phyloP scores from a whole-genome alignment of 2,888 invertebrate species.

The Drosophila ustulata region DNA sequence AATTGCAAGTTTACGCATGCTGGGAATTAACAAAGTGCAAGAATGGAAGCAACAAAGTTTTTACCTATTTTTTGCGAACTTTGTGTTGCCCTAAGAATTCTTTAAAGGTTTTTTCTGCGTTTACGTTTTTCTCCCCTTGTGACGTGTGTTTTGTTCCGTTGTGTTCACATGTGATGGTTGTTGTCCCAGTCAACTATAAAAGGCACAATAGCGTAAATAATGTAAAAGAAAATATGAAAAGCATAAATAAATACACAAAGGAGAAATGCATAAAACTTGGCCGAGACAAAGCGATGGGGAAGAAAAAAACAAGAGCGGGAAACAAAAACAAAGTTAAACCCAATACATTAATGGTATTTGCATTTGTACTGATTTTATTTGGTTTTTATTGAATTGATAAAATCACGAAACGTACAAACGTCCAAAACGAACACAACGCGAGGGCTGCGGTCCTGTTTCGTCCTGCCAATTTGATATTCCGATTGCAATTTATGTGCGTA shows the following conservation, averaged over 20 bases:
- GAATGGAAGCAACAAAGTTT: background rate
- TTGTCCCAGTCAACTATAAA: slow-evolving; percentile 69
- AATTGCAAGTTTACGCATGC: background rate
- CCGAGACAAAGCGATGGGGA: slow-evolving; percentile 10
- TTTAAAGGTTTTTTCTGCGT: slow-evolving; percentile 30
- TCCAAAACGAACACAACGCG: slow-evolving; percentile 31
- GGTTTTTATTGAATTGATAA: slow-evolving; percentile 84
- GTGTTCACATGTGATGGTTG: slow-evolving; percentile 33
- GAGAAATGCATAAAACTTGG: slow-evolving; percentile 56
- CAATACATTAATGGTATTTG: slow-evolving; percentile 83
- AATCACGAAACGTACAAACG: slow-evolving; percentile 66
- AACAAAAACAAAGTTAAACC: slow-evolving; percentile 77
- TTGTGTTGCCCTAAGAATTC: background rate
- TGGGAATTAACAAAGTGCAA: background rate
- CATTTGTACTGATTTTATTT: slow-evolving; percentile 83
- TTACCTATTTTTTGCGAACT: slow-evolving; percentile 7
- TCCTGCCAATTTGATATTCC: slow-evolving; percentile 76
- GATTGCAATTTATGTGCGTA: slow-evolving; percentile 76
- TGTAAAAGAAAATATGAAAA: slow-evolving; percentile 60
- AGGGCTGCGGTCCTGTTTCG: slow-evolving; percentile 44
- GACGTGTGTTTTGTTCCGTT: background rate
- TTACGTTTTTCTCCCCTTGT: slow-evolving; percentile 3
- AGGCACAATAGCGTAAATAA: slow-evolving; percentile 66
- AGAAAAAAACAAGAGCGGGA: slow-evolving; percentile 51
- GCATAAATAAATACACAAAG: slow-evolving; percentile 56